A percentile compares a stretch with the other conserved stretches of the same genome.
phyloP scores from a whole-genome alignment of 37 sponge, comb jelly and placozoan species.

The Cladorhizidae sp. region DNA sequence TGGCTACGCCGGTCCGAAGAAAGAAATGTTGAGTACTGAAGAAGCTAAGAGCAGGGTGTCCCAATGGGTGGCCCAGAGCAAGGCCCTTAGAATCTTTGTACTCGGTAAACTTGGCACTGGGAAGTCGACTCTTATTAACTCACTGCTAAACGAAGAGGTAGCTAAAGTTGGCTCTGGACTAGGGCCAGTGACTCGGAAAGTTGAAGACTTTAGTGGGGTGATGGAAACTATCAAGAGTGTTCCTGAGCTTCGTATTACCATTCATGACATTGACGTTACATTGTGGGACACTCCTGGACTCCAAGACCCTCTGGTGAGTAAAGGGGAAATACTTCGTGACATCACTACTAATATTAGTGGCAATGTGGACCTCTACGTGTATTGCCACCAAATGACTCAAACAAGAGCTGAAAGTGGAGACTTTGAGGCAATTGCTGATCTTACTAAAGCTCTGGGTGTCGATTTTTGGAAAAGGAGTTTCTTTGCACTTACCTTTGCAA shows the following conservation, averaged over 20 bases:
- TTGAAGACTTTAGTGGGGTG: background rate
- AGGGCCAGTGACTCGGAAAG: background rate
- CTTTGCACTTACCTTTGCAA: constrained; percentile 11
- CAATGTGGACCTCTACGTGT: background rate
- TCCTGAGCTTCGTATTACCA: background rate
- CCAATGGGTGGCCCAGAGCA: constrained; percentile 8
- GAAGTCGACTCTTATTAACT: background rate
- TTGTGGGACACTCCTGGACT: constrained; percentile 13
- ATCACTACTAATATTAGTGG: background rate
- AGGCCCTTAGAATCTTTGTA: background rate
- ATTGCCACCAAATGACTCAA: background rate
- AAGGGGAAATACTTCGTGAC: background rate
- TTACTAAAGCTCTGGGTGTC: constrained; percentile 1
- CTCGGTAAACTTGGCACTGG: constrained; percentile 2
- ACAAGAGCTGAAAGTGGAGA: background rate
- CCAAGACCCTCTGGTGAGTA: background rate
- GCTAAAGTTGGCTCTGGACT: constrained; percentile 1
- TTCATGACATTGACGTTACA: background rate
- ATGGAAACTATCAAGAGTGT: background rate
- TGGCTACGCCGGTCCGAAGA: too few relatives aligned
- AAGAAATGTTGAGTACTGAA: background rate
- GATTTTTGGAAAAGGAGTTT: background rate
- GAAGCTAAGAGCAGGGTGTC: background rate
- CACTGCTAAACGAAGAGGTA: background rate
- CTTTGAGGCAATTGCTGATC: background rate